Percentiles rank a stretch among this genome's conserved stretches.
phyloP scores from a whole-genome alignment of 2,113 vertebrate genomes.

The Oceanites oceanicus region DNA sequence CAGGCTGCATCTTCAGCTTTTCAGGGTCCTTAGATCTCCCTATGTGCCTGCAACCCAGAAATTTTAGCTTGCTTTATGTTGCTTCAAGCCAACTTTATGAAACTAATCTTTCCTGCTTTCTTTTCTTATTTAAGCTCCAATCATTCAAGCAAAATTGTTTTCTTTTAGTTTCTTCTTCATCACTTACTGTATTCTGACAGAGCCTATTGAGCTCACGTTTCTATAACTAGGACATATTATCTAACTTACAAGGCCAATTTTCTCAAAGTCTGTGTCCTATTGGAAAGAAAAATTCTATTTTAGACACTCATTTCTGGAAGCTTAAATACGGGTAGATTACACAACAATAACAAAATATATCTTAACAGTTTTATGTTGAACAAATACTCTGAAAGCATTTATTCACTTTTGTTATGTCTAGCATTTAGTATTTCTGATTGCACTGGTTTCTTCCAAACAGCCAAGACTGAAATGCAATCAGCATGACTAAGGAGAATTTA shows the following conservation, averaged over 20 bases:
- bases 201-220: neutral
- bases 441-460: neutral
- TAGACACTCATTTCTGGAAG: neutral
- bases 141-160: slow-evolving; percentile 26
- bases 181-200: neutral
- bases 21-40: neutral
- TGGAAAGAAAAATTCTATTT: neutral
- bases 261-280: neutral
- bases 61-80: neutral
- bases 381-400: neutral
- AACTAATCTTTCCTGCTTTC: slow-evolving; percentile 17
- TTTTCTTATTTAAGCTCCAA: neutral
- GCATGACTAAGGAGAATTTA: neutral
- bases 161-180: neutral
- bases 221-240: neutral
- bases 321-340: neutral
- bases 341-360: neutral
- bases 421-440: neutral
- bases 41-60: neutral
- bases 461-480: neutral
- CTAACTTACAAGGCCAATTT: neutral
- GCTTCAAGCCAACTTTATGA: neutral
- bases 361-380: neutral
- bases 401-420: neutral
- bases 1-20: neutral